phyloP scores from a whole-genome alignment of 1,140 invertebrate genomes.

The Adelges cooleyi region DNA sequence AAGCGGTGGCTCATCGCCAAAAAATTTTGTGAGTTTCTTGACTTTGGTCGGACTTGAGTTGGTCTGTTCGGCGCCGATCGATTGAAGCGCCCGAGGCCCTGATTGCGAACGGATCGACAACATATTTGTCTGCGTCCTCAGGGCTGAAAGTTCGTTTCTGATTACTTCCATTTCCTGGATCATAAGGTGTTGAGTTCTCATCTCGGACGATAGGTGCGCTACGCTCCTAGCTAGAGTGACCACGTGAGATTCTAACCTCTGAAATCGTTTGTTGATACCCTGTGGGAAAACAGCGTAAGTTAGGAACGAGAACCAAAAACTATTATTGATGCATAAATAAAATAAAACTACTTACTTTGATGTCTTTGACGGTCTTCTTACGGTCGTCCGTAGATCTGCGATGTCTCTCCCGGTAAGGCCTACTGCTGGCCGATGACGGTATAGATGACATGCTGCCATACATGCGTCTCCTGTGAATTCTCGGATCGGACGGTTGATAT shows the following conservation, averaged over 20 bases:
- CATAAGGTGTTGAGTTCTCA: conserved; percentile 79
- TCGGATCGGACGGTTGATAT: conserved; percentile 49
- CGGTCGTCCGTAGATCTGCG: conserved; percentile 47
- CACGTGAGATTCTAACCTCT: conserved; percentile 80
- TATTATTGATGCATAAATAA: too few species aligned
- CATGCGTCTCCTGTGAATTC: conserved; percentile 46
- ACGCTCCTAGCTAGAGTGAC: conserved; percentile 82
- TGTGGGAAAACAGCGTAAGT: conserved; percentile 38
- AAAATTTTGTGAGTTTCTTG: conserved; percentile 78
- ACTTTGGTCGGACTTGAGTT: conserved; percentile 67
- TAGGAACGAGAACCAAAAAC: too few species aligned
- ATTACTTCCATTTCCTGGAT: conserved; percentile 81
- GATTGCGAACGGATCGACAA: conserved; percentile 43
- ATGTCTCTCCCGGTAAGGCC: conserved; percentile 49
- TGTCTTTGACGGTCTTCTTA: conserved; percentile 58
- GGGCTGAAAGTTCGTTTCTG: conserved; percentile 64
- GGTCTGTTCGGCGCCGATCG: conserved; percentile 36
- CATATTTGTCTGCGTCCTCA: conserved; percentile 56
- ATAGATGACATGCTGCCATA: conserved; percentile 71
- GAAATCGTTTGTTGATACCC: conserved; percentile 77
- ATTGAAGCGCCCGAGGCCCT: conserved; percentile 34
- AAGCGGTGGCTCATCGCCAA: conserved; percentile 82
- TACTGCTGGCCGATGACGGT: conserved; percentile 66
- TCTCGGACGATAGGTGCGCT: conserved; percentile 84
- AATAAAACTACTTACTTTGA: conserved; percentile 51